Percentiles rank a stretch among this genome's conserved stretches.
Conservation (phyloP, 2,797 vertebrate species). For the Pseudochirops corinnae region DNA sequence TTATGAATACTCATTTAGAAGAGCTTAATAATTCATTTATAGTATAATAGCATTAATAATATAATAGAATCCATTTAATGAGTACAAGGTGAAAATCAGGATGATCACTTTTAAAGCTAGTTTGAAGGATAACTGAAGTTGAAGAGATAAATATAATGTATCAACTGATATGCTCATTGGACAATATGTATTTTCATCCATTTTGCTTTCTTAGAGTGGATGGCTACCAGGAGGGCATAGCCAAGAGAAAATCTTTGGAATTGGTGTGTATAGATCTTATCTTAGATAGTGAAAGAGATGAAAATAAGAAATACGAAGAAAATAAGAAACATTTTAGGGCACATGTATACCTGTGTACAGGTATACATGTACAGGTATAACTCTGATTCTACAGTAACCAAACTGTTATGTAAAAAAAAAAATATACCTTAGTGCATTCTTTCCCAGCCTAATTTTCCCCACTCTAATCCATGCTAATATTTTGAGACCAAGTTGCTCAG, state of each 20-base stretch:
- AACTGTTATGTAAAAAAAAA: not conserved
- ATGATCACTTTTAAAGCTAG: not conserved
- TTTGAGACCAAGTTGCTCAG: not conserved
- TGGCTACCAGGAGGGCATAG: not conserved
- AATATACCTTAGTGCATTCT: not conserved
- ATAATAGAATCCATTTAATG: not conserved
- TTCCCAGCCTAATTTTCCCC: not conserved
- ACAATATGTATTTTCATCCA: not conserved
- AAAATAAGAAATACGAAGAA: not conserved
- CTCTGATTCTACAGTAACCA: not conserved
- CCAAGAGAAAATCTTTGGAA: not conserved
- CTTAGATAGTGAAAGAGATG: not conserved
- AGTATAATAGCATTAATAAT: not conserved
- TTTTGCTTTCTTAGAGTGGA: not conserved
- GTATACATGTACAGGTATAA: not conserved
- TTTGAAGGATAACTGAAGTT: not conserved
- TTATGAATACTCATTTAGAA: not conserved
- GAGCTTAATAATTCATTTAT: not conserved
- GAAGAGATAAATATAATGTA: not conserved
- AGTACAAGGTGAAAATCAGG: not conserved
- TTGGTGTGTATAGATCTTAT: not conserved
- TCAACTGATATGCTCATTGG: not conserved
- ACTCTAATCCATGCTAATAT: not conserved
- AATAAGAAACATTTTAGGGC: not conserved
- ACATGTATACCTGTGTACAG: not conserved